phyloP scores from a whole-genome alignment of 2,797 vertebrate genomes.

The Rhinella marina region DNA sequence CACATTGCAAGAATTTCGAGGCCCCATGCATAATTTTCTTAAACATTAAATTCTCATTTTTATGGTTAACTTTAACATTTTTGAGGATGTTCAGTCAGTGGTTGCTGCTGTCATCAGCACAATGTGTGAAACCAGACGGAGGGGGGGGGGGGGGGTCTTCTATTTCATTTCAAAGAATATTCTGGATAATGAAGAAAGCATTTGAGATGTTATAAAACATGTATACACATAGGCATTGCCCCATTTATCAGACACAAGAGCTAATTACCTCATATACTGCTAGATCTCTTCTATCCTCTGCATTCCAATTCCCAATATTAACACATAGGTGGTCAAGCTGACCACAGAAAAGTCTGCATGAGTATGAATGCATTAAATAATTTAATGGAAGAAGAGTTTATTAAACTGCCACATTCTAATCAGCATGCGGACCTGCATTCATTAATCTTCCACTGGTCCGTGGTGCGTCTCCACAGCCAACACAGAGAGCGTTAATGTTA shows the following conservation, averaged over 20 bases:
- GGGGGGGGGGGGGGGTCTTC: conserved; percentile 75
- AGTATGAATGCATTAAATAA: conserved; percentile 99
- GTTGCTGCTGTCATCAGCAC: conserved; percentile 68
- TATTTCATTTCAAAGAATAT: conserved; percentile 83
- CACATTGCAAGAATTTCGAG: conserved; percentile 67
- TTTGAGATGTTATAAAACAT: conserved; percentile 90
- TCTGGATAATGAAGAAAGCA: conserved; percentile 89
- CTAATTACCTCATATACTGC: conserved; percentile 94
- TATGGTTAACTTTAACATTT: conserved; percentile 71
- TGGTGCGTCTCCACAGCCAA: conserved; percentile 84
- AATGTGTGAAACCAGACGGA: conserved; percentile 70
- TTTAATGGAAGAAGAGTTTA: conserved; percentile 93
- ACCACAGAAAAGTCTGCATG: conserved; percentile 92
- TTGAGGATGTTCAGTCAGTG: conserved; percentile 70
- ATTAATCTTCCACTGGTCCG: conserved; percentile 86
- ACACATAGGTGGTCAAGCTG: conserved; percentile 91
- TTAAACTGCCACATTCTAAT: conserved; percentile 90
- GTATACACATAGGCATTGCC: conserved; percentile 96
- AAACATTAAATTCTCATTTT: conserved; percentile 69
- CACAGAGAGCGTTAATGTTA: conserved; percentile 86
- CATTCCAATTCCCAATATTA: conserved; percentile 95
- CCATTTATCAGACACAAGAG: conserved; percentile 97
- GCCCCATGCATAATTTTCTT: conserved; percentile 72
- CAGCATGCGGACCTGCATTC: conserved; percentile 85
- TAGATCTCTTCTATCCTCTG: conserved; percentile 91